A percentile compares a stretch with the other conserved stretches of the same genome.
These are phyloP conservation scores for Globodera ellingtonae DNA, from an alignment of 1,140 invertebrate genomes.

Conservation along the genomic window DNA sequence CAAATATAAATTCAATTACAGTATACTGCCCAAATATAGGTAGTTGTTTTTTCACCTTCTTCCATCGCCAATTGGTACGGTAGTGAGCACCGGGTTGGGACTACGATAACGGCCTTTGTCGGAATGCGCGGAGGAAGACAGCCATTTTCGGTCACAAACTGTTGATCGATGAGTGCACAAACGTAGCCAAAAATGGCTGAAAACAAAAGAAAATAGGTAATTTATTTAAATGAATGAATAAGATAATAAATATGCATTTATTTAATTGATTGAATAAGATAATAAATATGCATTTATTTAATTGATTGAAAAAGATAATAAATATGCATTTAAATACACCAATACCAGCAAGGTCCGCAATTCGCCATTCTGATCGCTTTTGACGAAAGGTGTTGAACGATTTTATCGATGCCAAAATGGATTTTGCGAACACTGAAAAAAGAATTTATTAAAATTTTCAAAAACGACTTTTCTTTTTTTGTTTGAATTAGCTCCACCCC, in stretches of 20 bases:
- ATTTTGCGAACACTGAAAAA: too few relatives aligned
- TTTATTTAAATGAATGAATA: too few relatives aligned
- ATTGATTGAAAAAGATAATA: too few relatives aligned
- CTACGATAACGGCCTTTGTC: background rate
- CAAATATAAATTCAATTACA: too few relatives aligned
- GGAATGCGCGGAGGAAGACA: background rate
- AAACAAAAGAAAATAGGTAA: background rate
- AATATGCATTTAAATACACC: too few relatives aligned
- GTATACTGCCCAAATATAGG: background rate
- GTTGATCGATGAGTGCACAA: background rate
- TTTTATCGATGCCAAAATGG: too few relatives aligned
- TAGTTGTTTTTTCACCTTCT: background rate
- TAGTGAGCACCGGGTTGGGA: background rate
- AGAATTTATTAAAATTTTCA: background rate
- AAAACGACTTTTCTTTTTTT: background rate
- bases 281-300: too few relatives aligned
- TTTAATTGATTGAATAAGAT: too few relatives aligned
- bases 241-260: background rate
- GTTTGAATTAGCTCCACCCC: too few relatives aligned
- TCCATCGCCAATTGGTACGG: background rate
- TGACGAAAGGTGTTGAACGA: too few relatives aligned
- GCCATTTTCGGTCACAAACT: background rate
- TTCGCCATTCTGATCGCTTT: too few relatives aligned
- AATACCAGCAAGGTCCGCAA: too few relatives aligned
- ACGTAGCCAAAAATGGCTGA: background rate